Base-by-base conservation (phyloP, 2,113 vertebrate genomes). In the Myxocyprinus asiaticus region DNA sequence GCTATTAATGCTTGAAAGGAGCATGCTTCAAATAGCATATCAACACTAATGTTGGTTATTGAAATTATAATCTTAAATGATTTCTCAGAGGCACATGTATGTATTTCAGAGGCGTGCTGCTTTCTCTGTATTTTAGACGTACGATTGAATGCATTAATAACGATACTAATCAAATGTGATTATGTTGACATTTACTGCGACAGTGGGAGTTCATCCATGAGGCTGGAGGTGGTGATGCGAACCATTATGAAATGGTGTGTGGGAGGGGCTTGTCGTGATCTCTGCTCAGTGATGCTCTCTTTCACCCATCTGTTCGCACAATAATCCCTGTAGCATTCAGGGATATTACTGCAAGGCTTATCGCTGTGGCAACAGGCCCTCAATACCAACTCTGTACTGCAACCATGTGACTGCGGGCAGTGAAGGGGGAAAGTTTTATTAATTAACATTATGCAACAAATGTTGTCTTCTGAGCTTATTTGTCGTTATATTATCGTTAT, bases 331-430 rank as follows among this genome's bases (percentile, higher is more conserved):
- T 86, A 91, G 89, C 85, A 89, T 88, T 93, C 91, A 92, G 90
- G 86, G 90, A 91, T 91, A 90, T 93, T 94, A 93, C 89, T 84
- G 89, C 87, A 90, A 90, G 91, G 89, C 85, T 93, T 93, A 93
- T 92, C 86, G 72, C 91, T 87, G 70, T 89, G 90, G 92, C 89
- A 92, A 93, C 91, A 88, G 89, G 89, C 90, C 85, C 89, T 91
- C 91, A 92, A 92, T 93, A 91, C 89, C 85, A 89, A 89, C 89
- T 85, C 82, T 82, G 85, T 66, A 12, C 69, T 84, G 81, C 76
- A 33, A 33, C 22, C 22, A 33, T 33, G 22, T 33, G 22, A 33
- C 22, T 33, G 22, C 22, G 3, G 22, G 22, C 3, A 83, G 82
- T 33, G 79, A 79, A 83, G 82, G 83, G 80, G 78, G 79, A 33